Evolutionary conservation across 2,888 invertebrate species (phyloP).

Genomic region (Lasioglossum vierecki): DNA sequence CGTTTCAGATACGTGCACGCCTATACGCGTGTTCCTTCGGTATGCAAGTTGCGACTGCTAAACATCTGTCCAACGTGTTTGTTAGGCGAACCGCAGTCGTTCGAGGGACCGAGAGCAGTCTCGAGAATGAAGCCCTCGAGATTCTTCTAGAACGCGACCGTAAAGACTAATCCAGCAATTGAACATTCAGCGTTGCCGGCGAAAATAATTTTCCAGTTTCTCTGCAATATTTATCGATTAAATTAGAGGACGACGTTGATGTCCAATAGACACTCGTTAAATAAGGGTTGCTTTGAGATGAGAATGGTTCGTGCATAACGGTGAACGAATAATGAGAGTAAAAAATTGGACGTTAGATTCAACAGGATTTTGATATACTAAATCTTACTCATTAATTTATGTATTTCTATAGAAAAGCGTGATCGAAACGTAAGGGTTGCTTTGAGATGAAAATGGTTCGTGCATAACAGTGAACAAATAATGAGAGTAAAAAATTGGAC

Average conservation of each 20-base stretch:
- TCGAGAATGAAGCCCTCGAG: conserved; percentile 27
- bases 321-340: too few species aligned
- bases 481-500: too few species aligned
- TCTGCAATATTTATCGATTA: neutral
- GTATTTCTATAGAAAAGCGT: neutral
- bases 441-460: too few species aligned
- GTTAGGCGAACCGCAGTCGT: conserved; percentile 34
- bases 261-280: neutral
- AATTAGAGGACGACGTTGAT: too few species aligned
- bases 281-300: too few species aligned
- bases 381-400: neutral
- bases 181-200: neutral
- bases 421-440: neutral
- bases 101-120: conserved; percentile 1
- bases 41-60: conserved; percentile 53
- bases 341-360: too few species aligned
- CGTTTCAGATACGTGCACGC: conserved; percentile 47
- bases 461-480: too few species aligned
- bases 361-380: too few species aligned
- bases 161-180: neutral
- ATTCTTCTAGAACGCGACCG: neutral
- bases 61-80: conserved; percentile 61
- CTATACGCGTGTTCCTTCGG: conserved; percentile 42
- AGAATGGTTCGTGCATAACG: too few species aligned
- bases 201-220: neutral